Percentiles rank a stretch among this genome's conserved stretches.
phyloP scores from a whole-genome alignment of 2,797 vertebrate species.

The Myiotriccus ornatus region DNA sequence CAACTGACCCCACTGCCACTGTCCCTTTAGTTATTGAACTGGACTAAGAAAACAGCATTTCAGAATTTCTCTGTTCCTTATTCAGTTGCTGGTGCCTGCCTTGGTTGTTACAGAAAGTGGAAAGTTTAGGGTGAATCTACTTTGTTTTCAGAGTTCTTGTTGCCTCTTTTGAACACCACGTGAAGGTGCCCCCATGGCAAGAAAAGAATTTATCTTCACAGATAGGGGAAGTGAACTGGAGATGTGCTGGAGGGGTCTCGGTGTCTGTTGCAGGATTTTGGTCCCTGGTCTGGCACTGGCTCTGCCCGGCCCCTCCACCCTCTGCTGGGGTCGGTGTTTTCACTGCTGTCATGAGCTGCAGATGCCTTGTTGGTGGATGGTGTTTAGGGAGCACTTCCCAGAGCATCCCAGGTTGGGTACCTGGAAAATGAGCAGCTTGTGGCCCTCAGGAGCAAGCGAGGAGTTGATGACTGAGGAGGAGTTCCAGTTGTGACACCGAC shows the following conservation, averaged over 20 bases:
- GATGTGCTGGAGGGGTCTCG: rapidly evolving
- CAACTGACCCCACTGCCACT: background rate
- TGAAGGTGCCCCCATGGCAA: rapidly evolving
- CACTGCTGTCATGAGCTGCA: background rate
- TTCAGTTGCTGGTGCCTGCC: background rate
- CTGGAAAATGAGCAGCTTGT: background rate
- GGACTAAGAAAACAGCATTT: background rate
- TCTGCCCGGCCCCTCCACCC: background rate
- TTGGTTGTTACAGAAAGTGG: background rate
- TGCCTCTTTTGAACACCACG: background rate
- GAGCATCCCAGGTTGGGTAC: background rate
- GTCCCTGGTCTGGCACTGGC: rapidly evolving
- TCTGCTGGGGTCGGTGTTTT: background rate
- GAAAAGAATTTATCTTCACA: background rate
- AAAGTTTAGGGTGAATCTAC: background rate
- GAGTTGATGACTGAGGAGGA: background rate
- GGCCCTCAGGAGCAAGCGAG: background rate
- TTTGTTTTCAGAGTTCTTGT: background rate
- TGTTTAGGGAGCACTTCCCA: background rate
- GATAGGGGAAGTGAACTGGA: background rate
- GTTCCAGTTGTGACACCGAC: background rate
- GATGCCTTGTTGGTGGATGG: background rate
- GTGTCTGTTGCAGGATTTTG: background rate
- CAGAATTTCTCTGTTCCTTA: background rate
- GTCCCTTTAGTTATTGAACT: background rate